Base-by-base conservation (phyloP, 1,140 invertebrate genomes). In the Diabrotica undecimpunctata region DNA sequence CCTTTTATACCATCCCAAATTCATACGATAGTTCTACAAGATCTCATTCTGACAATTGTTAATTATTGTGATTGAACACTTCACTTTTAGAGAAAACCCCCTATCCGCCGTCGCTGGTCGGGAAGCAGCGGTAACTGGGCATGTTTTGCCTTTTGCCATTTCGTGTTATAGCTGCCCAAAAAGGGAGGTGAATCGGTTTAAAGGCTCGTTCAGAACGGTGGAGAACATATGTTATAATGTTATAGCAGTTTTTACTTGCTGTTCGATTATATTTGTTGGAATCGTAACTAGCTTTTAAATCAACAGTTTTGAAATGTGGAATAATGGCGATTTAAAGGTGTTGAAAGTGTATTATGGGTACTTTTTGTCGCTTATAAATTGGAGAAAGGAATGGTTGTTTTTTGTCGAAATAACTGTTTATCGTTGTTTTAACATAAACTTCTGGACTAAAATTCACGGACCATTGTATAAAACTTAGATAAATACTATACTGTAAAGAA, bases 221-320 rank as follows among this genome's bases (percentile, higher is more conserved):
- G 41, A 10, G 41, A 46, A 46, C 41, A 46, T 46, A 46, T 46
- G 41, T 46, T 46, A 46, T 46, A 46, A 46, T 46, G 41, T 46
- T 46, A 46, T 46, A 10, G 41, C 41, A 46, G 4, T 46, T 46
- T 46, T 46, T 46, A 46, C 41, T 46, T 46, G 41, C n/a, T 46
- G 41, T 46, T 46, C 41, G 41, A 46, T 46, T 46, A 46, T 46
- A 46, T 46, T 46, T 46, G 41, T 46, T 46, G 8, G n/a, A 46
- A 10, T n/a, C 41, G 41, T 46, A 46, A 46, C 41, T 46, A 46
- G 41, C 8, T 8, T 46, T 46, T 46, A 46, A 46, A 46, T 46
- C 41, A 46, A 46, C 41, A 46, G 41, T 46, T 46, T 46, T 46
- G 41, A 46, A 46, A 46, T 46, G 41, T 46, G 41, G 41, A 46